These are phyloP conservation scores for Entomyzon cyanotis DNA, from an alignment of 2,113 vertebrate genomes.

Conservation along the genomic window DNA sequence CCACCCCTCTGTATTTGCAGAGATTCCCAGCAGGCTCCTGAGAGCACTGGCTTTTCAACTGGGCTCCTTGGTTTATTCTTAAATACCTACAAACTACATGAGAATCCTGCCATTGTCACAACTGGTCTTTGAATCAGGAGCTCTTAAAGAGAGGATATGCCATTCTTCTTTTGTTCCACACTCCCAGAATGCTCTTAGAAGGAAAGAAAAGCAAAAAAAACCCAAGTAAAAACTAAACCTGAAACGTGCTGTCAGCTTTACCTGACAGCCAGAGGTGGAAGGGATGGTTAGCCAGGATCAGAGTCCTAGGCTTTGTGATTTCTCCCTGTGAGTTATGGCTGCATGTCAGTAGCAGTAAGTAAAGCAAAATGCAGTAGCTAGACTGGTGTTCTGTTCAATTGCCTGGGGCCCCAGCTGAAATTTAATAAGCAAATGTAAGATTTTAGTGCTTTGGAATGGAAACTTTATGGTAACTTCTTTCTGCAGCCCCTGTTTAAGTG, in stretches of 20 bases:
- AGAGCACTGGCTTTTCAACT: neutral
- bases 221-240: neutral
- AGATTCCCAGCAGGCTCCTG: neutral
- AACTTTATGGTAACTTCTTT: slow-evolving; percentile 17
- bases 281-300: neutral
- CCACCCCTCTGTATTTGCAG: fast-evolving
- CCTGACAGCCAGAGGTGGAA: neutral
- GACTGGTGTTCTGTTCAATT: neutral
- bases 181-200: neutral
- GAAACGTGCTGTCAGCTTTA: neutral
- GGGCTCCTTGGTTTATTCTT: neutral
- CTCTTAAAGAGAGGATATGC: neutral
- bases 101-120: neutral
- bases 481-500: neutral
- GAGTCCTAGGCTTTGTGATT: neutral
- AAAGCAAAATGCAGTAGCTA: slow-evolving; percentile 14
- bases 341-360: neutral
- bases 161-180: slow-evolving; percentile 12
- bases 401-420: slow-evolving; percentile 25
- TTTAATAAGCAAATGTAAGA: slow-evolving; percentile 62
- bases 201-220: neutral
- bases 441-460: slow-evolving; percentile 50
- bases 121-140: neutral
- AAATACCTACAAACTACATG: neutral
- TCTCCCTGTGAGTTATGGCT: neutral